These are phyloP conservation scores for Cheiracanthium punctorium DNA, from an alignment of 2,888 invertebrate species.

Conservation along the genomic window DNA sequence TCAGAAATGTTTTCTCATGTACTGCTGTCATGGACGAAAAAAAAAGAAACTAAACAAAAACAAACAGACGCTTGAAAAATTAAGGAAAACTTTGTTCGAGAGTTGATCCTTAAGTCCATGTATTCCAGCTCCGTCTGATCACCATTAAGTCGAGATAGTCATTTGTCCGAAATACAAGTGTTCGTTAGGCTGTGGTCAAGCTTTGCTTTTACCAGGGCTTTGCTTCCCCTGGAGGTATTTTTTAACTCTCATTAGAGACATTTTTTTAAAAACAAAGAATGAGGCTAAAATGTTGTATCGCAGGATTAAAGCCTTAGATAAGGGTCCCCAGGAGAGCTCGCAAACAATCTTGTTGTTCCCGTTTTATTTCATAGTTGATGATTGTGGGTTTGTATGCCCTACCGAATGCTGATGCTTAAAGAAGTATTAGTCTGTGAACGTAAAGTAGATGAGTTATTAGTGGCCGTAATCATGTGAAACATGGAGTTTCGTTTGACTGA, in stretches of 20 bases:
- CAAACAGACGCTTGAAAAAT: slow-evolving; percentile 44
- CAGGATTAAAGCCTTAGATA: slow-evolving; percentile 4
- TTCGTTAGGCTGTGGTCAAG: slow-evolving; percentile 61
- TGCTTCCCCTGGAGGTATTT: slow-evolving; percentile 27
- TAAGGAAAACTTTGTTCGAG: slow-evolving; percentile 43
- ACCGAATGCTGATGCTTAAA: not conserved
- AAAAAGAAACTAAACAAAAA: too few species aligned
- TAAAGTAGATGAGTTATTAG: not conserved
- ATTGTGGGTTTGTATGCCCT: not conserved
- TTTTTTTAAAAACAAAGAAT: not conserved
- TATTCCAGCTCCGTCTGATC: not conserved
- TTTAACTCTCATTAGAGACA: slow-evolving; percentile 63
- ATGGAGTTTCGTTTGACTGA: not conserved
- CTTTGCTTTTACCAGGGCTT: not conserved
- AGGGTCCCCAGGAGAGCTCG: not conserved
- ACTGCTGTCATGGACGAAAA: too few species aligned
- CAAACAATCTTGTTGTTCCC: not conserved
- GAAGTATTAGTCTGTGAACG: not conserved
- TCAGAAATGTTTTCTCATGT: too few species aligned
- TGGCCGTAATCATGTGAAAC: not conserved
- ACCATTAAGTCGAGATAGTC: slow-evolving; percentile 47
- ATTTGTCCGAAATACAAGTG: slow-evolving; percentile 32
- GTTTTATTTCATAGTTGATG: slow-evolving; percentile 12
- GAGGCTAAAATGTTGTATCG: slow-evolving; percentile 1
- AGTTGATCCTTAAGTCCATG: slow-evolving; percentile 61